phyloP scores from a whole-genome alignment of 2,113 vertebrate species.

The Sialia sialis region DNA sequence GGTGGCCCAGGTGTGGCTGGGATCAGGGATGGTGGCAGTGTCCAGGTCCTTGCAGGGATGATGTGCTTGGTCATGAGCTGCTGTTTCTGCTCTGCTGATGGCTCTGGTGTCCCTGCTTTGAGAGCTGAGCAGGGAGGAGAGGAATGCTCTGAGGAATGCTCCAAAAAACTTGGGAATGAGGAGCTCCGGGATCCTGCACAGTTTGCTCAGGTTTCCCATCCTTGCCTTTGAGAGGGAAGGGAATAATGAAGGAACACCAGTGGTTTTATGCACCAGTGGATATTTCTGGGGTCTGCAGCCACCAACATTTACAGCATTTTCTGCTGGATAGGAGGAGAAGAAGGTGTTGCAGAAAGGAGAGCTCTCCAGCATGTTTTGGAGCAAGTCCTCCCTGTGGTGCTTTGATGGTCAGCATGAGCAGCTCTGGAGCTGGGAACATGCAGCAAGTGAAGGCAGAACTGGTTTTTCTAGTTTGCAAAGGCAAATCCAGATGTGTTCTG shows the following conservation, averaged over 20 bases:
- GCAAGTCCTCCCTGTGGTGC: neutral
- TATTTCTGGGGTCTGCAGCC: neutral
- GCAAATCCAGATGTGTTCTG: neutral
- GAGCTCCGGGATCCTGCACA: neutral
- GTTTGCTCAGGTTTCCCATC: neutral
- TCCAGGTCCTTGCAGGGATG: neutral
- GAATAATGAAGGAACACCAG: neutral
- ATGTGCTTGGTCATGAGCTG: neutral
- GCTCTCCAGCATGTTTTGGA: neutral
- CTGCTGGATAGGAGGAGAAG: neutral
- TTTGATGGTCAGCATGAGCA: neutral
- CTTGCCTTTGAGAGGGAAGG: neutral
- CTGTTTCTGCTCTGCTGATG: neutral
- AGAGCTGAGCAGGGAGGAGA: neutral
- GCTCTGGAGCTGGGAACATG: neutral
- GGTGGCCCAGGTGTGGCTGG: neutral
- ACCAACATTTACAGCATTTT: neutral
- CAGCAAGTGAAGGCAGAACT: neutral
- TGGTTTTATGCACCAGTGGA: neutral
- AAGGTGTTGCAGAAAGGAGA: neutral
- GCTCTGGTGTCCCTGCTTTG: neutral
- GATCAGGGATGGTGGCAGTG: neutral
- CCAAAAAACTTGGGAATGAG: neutral
- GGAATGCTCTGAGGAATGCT: fast-evolving
- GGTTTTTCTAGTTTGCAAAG: neutral